phyloP scores from a whole-genome alignment of 2,888 invertebrate genomes.

The Noctua comes region DNA sequence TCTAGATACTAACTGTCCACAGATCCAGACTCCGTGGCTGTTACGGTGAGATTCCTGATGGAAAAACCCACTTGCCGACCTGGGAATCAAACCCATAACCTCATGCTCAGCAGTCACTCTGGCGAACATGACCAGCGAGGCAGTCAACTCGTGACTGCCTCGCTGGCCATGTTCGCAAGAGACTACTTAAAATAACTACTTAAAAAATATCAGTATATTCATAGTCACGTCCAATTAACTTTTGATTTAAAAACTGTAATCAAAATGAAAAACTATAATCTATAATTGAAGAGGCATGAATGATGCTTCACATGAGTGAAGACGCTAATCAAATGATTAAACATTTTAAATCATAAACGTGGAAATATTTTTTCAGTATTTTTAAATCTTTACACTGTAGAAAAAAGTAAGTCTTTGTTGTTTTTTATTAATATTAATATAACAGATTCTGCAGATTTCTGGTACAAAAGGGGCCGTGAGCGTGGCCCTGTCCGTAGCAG shows the following conservation, averaged over 20 bases:
- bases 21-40: background rate
- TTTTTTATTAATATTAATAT: background rate
- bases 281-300: background rate
- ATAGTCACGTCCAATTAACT: constrained; percentile 36
- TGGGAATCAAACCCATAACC: background rate
- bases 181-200: no score
- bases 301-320: background rate
- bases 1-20: background rate
- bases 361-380: background rate
- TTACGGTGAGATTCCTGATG: background rate
- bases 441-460: background rate
- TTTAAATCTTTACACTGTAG: background rate
- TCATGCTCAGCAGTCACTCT: background rate
- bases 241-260: constrained; percentile 20
- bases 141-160: no score
- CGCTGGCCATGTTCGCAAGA: no score
- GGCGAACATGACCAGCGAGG: no score
- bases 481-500: no score
- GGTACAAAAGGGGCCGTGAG: background rate
- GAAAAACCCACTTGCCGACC: background rate
- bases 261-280: constrained; percentile 29
- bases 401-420: background rate
- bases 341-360: background rate
- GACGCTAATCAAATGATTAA: background rate
- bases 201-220: background rate